These are phyloP conservation scores for Drosophila basisetae DNA, from an alignment of 2,888 invertebrate genomes.

Conservation along the genomic window DNA sequence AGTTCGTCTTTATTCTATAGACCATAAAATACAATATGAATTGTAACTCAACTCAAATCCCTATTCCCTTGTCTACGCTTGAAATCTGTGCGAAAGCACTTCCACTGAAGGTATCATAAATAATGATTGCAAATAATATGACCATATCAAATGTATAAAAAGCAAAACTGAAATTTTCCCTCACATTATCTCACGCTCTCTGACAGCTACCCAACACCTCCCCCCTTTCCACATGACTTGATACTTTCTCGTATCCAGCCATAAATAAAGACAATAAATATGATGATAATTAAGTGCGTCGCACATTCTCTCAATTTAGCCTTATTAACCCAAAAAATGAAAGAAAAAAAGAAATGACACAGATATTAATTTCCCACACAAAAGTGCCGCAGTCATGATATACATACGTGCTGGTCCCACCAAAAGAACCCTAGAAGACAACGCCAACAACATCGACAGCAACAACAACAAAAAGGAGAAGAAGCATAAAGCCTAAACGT, in stretches of 20 bases:
- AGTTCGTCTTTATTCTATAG: not conserved
- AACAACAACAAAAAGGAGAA: not conserved
- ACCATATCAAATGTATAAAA: slow-evolving; percentile 34
- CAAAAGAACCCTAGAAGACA: slow-evolving; percentile 24
- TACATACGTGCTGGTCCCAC: slow-evolving; percentile 32
- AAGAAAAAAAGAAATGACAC: slow-evolving; percentile 63
- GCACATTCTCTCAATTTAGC: slow-evolving; percentile 80
- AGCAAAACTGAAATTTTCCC: slow-evolving; percentile 15
- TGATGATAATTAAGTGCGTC: slow-evolving; percentile 81
- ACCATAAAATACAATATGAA: not conserved
- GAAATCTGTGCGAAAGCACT: not conserved
- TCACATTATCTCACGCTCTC: slow-evolving; percentile 5
- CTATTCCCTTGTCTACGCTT: not conserved
- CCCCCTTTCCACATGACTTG: not conserved
- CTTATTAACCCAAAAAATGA: slow-evolving; percentile 80
- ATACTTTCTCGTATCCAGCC: slow-evolving; percentile 15
- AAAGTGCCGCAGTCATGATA: slow-evolving; percentile 52
- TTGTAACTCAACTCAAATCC: not conserved
- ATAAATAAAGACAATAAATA: slow-evolving; percentile 80
- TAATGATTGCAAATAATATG: slow-evolving; percentile 62
- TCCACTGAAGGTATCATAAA: slow-evolving; percentile 36
- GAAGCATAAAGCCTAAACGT: slow-evolving; percentile 77
- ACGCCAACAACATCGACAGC: not conserved
- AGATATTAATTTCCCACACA: slow-evolving; percentile 78
- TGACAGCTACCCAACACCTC: not conserved